Conservation (phyloP, 2,888 invertebrate species). For the Dicranocentrus wangi region DNA sequence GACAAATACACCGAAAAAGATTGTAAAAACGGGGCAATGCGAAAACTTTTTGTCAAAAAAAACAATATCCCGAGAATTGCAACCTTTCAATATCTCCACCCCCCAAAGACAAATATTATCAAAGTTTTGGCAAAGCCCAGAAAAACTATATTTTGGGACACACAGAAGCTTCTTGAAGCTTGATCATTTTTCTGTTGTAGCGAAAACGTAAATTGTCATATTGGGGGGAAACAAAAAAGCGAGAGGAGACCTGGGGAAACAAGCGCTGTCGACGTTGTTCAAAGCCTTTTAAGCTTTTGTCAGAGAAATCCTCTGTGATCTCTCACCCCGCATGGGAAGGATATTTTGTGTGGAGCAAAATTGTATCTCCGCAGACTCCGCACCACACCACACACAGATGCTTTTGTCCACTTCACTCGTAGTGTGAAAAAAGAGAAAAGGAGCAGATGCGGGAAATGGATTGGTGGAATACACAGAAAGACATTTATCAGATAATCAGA, state of each 20-base stretch:
- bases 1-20: too few relatives aligned
- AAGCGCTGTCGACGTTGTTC: conserved; percentile 41
- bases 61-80: too few relatives aligned
- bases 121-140: too few relatives aligned
- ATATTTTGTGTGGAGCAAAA: not conserved
- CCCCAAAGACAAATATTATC: too few relatives aligned
- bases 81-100: too few relatives aligned
- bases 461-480: conserved; percentile 48
- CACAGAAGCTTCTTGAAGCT: too few relatives aligned
- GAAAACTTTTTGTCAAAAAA: too few relatives aligned
- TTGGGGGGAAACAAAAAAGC: not conserved
- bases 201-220: too few relatives aligned
- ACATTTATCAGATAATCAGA: conserved; percentile 63
- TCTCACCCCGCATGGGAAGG: conserved; percentile 28
- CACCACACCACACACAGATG: conserved; percentile 29
- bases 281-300: conserved; percentile 51
- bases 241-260: not conserved
- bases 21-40: too few relatives aligned
- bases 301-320: conserved; percentile 46
- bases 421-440: conserved; percentile 28
- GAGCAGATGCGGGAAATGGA: conserved; percentile 51
- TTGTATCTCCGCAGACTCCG: too few relatives aligned
- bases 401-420: conserved; percentile 44
- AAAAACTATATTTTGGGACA: too few relatives aligned
- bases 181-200: too few relatives aligned